Evolutionary conservation across 2,888 invertebrate species (phyloP).

Genomic region (Cataglyphis albicans): DNA sequence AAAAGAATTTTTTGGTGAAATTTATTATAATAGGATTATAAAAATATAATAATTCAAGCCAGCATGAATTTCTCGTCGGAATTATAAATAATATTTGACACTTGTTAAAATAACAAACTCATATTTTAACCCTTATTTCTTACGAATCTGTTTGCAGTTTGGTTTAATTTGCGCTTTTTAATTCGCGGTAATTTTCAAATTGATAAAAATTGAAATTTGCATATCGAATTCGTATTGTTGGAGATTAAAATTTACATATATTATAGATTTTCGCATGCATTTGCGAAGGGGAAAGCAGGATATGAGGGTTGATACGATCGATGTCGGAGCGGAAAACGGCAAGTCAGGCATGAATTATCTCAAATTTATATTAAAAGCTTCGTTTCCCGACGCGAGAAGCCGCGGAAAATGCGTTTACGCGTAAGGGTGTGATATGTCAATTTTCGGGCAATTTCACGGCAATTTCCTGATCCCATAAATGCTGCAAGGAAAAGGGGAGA

Average conservation of each 20-base stretch:
- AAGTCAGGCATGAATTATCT: conserved; percentile 46
- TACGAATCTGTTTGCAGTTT: background rate
- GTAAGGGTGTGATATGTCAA: conserved; percentile 72
- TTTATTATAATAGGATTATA: conserved; percentile 27
- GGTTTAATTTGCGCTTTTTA: background rate
- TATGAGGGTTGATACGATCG: conserved; percentile 8
- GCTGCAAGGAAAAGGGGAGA: conserved; percentile 45
- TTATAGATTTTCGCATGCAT: background rate
- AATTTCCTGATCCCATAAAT: conserved; percentile 80
- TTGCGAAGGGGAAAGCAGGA: background rate
- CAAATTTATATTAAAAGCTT: conserved; percentile 51
- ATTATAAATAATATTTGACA: background rate
- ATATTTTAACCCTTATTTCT: background rate
- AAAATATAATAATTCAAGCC: conserved; percentile 7
- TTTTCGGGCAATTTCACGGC: conserved; percentile 83
- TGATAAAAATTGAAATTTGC: background rate
- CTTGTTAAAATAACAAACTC: background rate
- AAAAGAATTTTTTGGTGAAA: background rate
- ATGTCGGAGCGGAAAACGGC: conserved; percentile 39
- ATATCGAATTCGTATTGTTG: background rate
- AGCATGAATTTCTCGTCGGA: background rate
- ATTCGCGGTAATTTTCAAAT: background rate
- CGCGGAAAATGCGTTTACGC: conserved; percentile 63
- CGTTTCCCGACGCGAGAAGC: conserved; percentile 24
- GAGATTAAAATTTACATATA: conserved; percentile 14